Percentiles rank a stretch among this genome's conserved stretches.
These are phyloP conservation scores for Drosophila takahashii DNA, from an alignment of 1,140 invertebrate genomes.

Conservation along the genomic window DNA sequence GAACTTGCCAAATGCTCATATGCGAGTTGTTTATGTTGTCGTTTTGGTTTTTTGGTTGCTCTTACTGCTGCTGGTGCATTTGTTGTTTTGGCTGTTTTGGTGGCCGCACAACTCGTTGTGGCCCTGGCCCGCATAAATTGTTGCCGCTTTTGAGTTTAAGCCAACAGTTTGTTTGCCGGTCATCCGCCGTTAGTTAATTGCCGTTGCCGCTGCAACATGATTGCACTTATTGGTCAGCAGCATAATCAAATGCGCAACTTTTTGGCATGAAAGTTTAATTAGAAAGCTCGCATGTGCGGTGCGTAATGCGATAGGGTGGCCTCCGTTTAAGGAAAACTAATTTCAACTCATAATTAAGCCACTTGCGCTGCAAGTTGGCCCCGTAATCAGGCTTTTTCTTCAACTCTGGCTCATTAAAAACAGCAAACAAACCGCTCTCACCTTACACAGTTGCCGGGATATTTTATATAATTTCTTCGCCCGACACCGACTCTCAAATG, in stretches of 20 bases:
- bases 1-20: slow-evolving; percentile 59
- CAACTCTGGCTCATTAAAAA: slow-evolving; percentile 67
- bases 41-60: slow-evolving; percentile 24
- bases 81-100: slow-evolving; percentile 29
- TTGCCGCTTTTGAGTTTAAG: slow-evolving; percentile 78
- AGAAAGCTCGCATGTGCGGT: slow-evolving; percentile 57
- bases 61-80: no score
- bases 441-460: slow-evolving; percentile 50
- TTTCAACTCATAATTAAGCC: slow-evolving; percentile 73
- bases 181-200: slow-evolving; percentile 73
- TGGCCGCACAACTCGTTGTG: slow-evolving; percentile 26
- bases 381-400: slow-evolving; percentile 50
- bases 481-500: slow-evolving; percentile 41
- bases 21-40: slow-evolving; percentile 54
- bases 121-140: slow-evolving; percentile 69
- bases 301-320: slow-evolving; percentile 23
- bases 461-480: slow-evolving; percentile 63
- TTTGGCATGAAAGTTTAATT: slow-evolving; percentile 73
- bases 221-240: slow-evolving; percentile 76
- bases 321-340: slow-evolving; percentile 58
- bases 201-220: slow-evolving; percentile 53
- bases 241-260: slow-evolving; percentile 80
- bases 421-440: slow-evolving; percentile 63
- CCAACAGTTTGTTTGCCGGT: slow-evolving; percentile 80
- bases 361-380: slow-evolving; percentile 27